Percentiles rank a stretch among this genome's conserved stretches.
Conservation (phyloP, 2,797 vertebrate species). For the Enteromius fasciolatus region DNA sequence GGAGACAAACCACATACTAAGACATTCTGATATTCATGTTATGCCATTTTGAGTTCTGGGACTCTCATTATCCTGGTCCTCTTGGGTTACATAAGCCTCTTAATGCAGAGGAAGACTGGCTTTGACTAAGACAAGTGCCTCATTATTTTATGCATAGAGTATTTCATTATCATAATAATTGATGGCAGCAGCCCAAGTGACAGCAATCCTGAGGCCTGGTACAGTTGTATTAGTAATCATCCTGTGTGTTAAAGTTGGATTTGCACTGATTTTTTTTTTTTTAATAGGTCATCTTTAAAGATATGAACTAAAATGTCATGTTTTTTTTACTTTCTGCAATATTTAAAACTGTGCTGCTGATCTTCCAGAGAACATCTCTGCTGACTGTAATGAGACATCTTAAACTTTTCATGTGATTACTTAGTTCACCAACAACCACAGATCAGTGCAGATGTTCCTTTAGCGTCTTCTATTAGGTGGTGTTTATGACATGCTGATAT, state of each 20-base stretch:
- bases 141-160: constrained; percentile 26
- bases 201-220: background rate
- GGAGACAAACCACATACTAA: constrained; percentile 1
- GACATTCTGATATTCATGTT: constrained; percentile 17
- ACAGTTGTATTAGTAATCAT: constrained; percentile 14
- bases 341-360: background rate
- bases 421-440: background rate
- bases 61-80: constrained; percentile 28
- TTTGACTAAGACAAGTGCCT: constrained; percentile 23
- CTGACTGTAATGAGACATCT: background rate
- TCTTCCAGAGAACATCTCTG: background rate
- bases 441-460: background rate
- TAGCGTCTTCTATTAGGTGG: background rate
- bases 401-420: background rate
- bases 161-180: constrained; percentile 28
- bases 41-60: constrained; percentile 19
- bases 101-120: constrained; percentile 23
- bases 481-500: background rate
- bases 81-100: constrained; percentile 30
- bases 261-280: background rate
- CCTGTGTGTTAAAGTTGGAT: background rate
- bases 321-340: background rate
- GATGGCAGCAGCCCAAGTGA: constrained; percentile 4
- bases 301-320: background rate
- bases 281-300: background rate